Evolutionary conservation across 2,888 invertebrate genomes (phyloP).

Genomic region (Limnephilus rhombicus): DNA sequence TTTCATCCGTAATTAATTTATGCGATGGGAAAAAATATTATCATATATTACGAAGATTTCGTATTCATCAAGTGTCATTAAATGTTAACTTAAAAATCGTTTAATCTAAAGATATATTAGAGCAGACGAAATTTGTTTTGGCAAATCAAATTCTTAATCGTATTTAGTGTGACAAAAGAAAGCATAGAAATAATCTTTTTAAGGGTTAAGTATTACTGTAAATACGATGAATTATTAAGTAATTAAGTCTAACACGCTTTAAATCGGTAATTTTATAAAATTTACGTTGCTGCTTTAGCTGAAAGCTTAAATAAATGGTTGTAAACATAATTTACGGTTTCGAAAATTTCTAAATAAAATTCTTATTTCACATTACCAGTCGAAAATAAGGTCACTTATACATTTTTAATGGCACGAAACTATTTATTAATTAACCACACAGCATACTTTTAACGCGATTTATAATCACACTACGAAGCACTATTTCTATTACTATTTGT

Average conservation of each 20-base stretch:
- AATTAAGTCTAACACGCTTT: too few species aligned
- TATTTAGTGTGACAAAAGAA: neutral
- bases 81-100: neutral
- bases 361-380: slow-evolving; percentile 4
- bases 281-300: neutral
- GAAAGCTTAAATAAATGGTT: neutral
- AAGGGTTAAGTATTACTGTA: neutral
- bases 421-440: neutral
- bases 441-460: neutral
- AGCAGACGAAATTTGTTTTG: too few species aligned
- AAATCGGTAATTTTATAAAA: neutral
- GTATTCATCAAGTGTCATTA: neutral
- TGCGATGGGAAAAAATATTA: neutral
- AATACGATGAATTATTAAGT: too few species aligned
- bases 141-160: neutral
- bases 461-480: slow-evolving; percentile 7
- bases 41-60: neutral
- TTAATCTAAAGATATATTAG: neutral
- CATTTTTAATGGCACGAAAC: neutral
- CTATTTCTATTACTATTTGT: neutral
- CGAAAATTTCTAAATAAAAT: neutral
- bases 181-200: neutral
- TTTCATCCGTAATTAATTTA: neutral
- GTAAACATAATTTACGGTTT: neutral
- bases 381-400: slow-evolving; percentile 41